Percentiles rank a stretch among this genome's conserved stretches.
Conservation (phyloP, 2,113 vertebrate genomes). For the Xenotilapia leptura region DNA sequence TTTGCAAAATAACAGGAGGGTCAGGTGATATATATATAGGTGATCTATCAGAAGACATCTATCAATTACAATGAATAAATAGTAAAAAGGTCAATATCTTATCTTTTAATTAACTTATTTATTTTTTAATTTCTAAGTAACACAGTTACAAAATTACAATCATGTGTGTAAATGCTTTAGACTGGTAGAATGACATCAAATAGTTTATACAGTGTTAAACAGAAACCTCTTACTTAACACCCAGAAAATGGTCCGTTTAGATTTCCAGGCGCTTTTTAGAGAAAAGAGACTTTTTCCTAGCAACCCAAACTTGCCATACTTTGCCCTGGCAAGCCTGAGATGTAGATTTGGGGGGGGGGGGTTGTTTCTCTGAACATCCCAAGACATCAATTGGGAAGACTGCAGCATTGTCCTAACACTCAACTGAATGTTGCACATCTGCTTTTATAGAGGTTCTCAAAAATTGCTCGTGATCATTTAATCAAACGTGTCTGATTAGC, state of each 20-base stretch:
- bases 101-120: neutral
- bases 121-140: neutral
- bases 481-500: neutral
- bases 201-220: neutral
- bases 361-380: neutral
- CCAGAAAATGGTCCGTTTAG: neutral
- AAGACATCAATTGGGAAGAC: neutral
- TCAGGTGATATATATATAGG: neutral
- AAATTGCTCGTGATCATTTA: neutral
- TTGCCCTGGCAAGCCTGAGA: neutral
- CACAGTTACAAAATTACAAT: neutral
- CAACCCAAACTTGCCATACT: neutral
- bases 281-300: neutral
- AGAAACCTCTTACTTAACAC: neutral
- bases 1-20: neutral
- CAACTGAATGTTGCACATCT: neutral
- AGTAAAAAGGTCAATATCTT: neutral
- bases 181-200: neutral
- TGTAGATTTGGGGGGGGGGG: neutral
- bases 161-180: neutral
- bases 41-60: neutral
- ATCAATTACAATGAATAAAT: neutral
- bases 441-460: neutral
- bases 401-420: neutral
- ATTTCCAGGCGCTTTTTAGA: neutral